phyloP scores from a whole-genome alignment of 2,113 vertebrate species.

The Calypte anna region DNA sequence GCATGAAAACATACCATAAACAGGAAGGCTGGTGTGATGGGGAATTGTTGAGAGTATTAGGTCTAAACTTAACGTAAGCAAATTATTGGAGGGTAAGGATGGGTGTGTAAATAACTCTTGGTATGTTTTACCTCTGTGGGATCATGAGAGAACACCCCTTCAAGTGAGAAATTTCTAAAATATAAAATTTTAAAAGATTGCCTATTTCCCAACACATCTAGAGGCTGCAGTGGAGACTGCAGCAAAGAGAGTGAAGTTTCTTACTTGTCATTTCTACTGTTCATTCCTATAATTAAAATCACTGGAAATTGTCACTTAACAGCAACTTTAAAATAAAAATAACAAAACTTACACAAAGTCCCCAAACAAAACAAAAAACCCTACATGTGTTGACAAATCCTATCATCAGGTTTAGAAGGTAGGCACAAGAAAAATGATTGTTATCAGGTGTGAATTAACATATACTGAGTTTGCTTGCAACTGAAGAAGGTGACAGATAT shows the following conservation, averaged over 20 bases:
- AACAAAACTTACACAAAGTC: not conserved
- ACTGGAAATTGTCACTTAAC: conserved; percentile 34
- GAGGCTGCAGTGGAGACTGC: not conserved
- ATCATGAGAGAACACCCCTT: not conserved
- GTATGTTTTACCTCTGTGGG: not conserved
- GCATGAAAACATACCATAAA: conserved; percentile 15
- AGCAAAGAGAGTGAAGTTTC: conserved; percentile 19
- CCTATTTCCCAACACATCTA: not conserved
- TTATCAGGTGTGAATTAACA: conserved; percentile 83
- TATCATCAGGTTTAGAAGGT: conserved; percentile 61
- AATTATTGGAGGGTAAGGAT: not conserved
- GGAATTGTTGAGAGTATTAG: conserved; percentile 25
- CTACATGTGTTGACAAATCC: conserved; percentile 72
- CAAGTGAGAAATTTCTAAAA: not conserved
- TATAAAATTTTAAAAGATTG: not conserved
- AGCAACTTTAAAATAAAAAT: conserved; percentile 20
- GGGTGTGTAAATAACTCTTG: not conserved
- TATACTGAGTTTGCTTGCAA: conserved; percentile 59
- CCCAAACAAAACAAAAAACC: not conserved
- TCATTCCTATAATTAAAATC: conserved; percentile 64
- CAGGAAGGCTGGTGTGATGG: conserved; percentile 1
- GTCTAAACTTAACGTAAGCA: conserved; percentile 22
- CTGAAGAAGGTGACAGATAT: conserved; percentile 72
- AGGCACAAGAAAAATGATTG: conserved; percentile 66
- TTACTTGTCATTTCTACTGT: conserved; percentile 44